Conservation (phyloP, 2,888 invertebrate genomes). For the Caenorhabditis sp. region DNA sequence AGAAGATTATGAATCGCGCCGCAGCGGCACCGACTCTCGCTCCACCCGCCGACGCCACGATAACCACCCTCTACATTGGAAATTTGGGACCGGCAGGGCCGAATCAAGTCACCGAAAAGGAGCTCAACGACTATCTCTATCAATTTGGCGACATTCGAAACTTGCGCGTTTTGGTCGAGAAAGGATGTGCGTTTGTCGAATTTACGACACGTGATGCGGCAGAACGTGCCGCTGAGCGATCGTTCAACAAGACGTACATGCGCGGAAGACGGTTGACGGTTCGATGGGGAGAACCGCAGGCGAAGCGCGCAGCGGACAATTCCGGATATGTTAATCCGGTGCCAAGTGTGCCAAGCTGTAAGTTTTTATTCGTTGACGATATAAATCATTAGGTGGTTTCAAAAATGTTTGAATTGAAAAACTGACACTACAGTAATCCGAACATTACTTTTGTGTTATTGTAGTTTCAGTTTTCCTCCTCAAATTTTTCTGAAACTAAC, state of each 20-base stretch:
- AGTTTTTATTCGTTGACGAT: too few species aligned
- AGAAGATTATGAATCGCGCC: constrained; percentile 87
- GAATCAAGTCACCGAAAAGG: constrained; percentile 83
- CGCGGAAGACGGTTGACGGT: constrained; percentile 91
- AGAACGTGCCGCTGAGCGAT: constrained; percentile 91
- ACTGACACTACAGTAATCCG: too few species aligned
- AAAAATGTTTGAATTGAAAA: too few species aligned
- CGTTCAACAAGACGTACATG: constrained; percentile 88
- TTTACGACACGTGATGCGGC: constrained; percentile 89
- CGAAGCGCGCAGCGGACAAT: constrained; percentile 72
- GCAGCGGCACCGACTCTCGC: constrained; percentile 85
- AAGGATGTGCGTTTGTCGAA: constrained; percentile 92
- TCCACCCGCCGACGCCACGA: constrained; percentile 91
- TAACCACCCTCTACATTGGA: constrained; percentile 96
- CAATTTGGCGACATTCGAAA: constrained; percentile 97
- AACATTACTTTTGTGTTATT: too few species aligned
- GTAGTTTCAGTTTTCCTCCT: too few species aligned
- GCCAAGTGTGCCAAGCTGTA: constrained; percentile 53
- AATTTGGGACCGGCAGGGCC: constrained; percentile 81
- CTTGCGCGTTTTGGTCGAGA: constrained; percentile 87
- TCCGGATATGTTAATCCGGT: constrained; percentile 59
- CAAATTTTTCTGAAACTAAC: too few species aligned
- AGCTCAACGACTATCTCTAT: constrained; percentile 90
- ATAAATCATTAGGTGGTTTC: too few species aligned
- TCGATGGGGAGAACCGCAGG: constrained; percentile 97